Evolutionary conservation across 2,113 vertebrate species (phyloP).

Genomic region (Calypte anna): DNA sequence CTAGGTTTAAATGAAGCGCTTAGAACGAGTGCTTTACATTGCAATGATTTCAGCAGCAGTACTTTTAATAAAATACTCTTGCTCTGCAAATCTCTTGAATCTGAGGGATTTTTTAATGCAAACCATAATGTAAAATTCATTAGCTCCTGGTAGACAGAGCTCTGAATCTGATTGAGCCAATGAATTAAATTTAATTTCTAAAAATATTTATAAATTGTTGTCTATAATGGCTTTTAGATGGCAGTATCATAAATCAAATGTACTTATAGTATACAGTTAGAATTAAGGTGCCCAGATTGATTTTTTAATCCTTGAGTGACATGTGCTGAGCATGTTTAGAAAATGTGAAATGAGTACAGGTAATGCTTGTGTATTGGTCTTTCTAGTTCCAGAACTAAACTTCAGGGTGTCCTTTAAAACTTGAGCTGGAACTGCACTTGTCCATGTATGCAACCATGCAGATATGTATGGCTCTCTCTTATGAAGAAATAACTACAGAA

Average conservation of each 20-base stretch:
- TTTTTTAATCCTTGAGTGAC: background rate
- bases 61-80: background rate
- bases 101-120: background rate
- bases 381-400: background rate
- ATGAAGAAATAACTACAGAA: background rate
- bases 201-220: background rate
- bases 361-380: background rate
- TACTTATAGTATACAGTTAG: background rate
- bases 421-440: background rate
- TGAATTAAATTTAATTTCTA: background rate
- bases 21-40: background rate
- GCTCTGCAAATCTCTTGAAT: background rate
- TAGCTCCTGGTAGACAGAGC: background rate
- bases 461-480: background rate
- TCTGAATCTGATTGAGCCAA: background rate
- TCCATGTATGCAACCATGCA: background rate
- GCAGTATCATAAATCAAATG: background rate
- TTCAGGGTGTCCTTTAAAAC: background rate
- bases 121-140: background rate
- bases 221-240: background rate
- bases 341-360: background rate
- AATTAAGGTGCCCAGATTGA: background rate
- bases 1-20: slow-evolving; percentile 1
- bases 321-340: background rate
- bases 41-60: background rate